A percentile compares a stretch with the other conserved stretches of the same genome.
phyloP scores from a whole-genome alignment of 2,888 invertebrate species.

The Cremastinae sp. region DNA sequence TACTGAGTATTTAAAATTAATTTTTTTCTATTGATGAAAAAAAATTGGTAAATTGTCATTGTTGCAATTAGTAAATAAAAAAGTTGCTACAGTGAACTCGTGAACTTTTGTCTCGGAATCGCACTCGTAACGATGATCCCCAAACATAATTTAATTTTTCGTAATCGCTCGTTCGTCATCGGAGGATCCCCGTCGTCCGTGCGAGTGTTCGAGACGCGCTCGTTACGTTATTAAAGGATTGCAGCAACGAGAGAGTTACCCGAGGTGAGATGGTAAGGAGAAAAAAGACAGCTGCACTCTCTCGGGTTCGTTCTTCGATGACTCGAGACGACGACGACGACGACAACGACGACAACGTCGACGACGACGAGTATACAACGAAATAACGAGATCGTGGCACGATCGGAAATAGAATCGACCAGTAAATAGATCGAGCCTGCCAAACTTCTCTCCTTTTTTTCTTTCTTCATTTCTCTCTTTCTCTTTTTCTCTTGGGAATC shows the following conservation, averaged over 20 bases:
- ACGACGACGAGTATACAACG: conserved; percentile 56
- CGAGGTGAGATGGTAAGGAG: no score
- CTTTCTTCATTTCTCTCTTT: conserved; percentile 52
- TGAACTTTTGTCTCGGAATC: neutral
- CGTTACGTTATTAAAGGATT: no score
- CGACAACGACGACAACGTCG: conserved; percentile 25
- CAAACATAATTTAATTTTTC: conserved; percentile 8
- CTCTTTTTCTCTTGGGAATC: conserved; percentile 37
- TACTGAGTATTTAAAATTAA: no score
- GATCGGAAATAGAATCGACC: conserved; percentile 79
- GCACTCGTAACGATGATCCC: neutral
- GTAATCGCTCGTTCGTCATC: conserved; percentile 23
- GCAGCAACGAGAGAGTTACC: no score
- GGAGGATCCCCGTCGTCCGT: conserved; percentile 11
- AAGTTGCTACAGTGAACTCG: no score
- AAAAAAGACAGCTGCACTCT: conserved; percentile 25
- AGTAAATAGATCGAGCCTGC: conserved; percentile 78
- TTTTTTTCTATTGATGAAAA: no score
- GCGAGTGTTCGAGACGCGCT: neutral
- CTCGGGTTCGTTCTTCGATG: neutral
- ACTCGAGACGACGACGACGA: conserved; percentile 12
- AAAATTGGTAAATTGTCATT: no score
- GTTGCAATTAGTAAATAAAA: no score
- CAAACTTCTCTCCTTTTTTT: conserved; percentile 65
- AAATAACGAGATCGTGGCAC: conserved; percentile 75